Conservation (phyloP, 2,888 invertebrate genomes). For the Hermaeophaga mercurialis region DNA sequence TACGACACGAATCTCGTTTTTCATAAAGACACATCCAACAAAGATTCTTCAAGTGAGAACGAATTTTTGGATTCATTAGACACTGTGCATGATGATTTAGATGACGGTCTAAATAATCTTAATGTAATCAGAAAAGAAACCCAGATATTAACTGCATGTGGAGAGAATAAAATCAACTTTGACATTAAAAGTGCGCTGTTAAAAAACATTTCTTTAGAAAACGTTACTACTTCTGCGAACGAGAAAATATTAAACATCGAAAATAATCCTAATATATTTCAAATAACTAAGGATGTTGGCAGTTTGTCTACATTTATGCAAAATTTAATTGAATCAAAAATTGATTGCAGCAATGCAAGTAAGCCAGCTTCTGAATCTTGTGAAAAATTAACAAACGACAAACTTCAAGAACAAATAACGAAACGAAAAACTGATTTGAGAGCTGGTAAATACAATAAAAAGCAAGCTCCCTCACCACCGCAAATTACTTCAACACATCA, state of each 20-base stretch:
- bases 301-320: conserved; percentile 33
- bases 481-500: no score
- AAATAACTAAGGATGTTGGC: conserved; percentile 33
- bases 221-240: conserved; percentile 3
- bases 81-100: conserved; percentile 45
- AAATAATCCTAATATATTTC: conserved; percentile 20
- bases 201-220: conserved; percentile 14
- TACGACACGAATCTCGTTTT: conserved; percentile 49
- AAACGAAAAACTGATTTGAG: background rate
- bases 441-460: conserved; percentile 62
- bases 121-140: conserved; percentile 28
- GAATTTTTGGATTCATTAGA: conserved; percentile 53
- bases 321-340: conserved; percentile 31
- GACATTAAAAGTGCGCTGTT: conserved; percentile 23
- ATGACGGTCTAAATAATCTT: conserved; percentile 32
- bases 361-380: background rate
- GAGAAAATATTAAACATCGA: conserved; percentile 23
- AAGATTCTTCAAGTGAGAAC: conserved; percentile 51
- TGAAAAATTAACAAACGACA: background rate
- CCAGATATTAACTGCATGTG: conserved; percentile 46
- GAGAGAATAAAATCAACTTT: conserved; percentile 20
- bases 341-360: background rate
- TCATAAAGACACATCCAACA: conserved; percentile 44
- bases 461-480: conserved; percentile 60
- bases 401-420: conserved; percentile 2